These are phyloP conservation scores for Drosophila suboccidentalis DNA, from an alignment of 2,888 invertebrate genomes.

Conservation along the genomic window DNA sequence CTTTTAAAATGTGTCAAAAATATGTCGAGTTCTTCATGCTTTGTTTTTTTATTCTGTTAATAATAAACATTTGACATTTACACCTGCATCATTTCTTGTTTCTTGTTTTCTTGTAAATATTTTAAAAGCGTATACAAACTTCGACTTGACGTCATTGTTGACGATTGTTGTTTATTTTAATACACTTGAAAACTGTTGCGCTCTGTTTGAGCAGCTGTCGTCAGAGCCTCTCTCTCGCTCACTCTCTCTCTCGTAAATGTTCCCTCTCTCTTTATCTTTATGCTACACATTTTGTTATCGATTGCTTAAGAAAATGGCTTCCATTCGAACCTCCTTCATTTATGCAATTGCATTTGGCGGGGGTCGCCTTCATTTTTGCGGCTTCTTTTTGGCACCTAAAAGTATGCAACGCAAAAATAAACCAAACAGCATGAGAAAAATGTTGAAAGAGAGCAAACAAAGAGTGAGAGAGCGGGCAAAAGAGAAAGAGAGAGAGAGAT, in stretches of 20 bases:
- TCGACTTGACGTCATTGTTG: not conserved
- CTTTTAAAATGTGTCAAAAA: not conserved
- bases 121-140: slow-evolving; percentile 1
- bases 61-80: not conserved
- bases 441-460: not conserved
- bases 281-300: slow-evolving; percentile 28
- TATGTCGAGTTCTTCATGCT: not conserved
- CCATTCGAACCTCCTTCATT: slow-evolving; percentile 35
- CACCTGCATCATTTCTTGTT: too few species aligned
- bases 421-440: slow-evolving; percentile 1
- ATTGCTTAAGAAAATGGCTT: slow-evolving; percentile 43
- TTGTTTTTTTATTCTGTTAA: not conserved
- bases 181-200: slow-evolving; percentile 17
- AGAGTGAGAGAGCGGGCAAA: not conserved
- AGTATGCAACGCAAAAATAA: slow-evolving; percentile 62
- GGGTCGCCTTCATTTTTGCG: slow-evolving; percentile 45
- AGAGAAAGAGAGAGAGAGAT: not conserved
- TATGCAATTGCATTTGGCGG: slow-evolving; percentile 47
- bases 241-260: not conserved
- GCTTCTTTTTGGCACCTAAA: slow-evolving; percentile 66
- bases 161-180: not conserved
- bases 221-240: not conserved
- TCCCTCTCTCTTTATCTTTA: not conserved
- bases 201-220: slow-evolving; percentile 24
- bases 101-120: not conserved